Evolutionary conservation across 2,113 vertebrate species (phyloP).

Genomic region (Hippocampus mohnikei): DNA sequence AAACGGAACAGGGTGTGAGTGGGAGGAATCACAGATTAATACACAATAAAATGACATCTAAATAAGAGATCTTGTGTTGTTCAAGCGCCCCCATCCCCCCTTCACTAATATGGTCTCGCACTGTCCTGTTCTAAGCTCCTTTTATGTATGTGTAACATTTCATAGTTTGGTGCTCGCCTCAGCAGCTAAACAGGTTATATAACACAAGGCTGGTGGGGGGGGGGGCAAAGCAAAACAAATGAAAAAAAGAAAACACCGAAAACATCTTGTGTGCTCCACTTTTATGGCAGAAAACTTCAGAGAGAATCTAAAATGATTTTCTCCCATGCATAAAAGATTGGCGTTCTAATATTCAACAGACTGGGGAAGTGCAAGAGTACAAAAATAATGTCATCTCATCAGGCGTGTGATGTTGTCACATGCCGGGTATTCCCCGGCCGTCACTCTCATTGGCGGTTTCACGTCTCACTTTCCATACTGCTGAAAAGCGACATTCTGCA

Average conservation of each 20-base stretch:
- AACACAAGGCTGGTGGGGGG: slow-evolving; percentile 28
- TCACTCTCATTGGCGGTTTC: slow-evolving; percentile 52
- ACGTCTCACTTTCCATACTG: slow-evolving; percentile 40
- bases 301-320: slow-evolving; percentile 54
- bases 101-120: slow-evolving; percentile 7
- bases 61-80: background rate
- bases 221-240: background rate
- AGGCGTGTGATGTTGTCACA: slow-evolving; percentile 45
- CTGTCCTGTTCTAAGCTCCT: slow-evolving; percentile 34
- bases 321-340: slow-evolving; percentile 62
- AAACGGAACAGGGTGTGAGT: slow-evolving; percentile 69
- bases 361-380: slow-evolving; percentile 38
- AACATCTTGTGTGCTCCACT: slow-evolving; percentile 29
- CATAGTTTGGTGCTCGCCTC: slow-evolving; percentile 33
- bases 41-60: background rate
- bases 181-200: slow-evolving; percentile 54
- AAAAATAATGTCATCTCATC: slow-evolving; percentile 59
- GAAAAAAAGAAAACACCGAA: background rate
- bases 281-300: slow-evolving; percentile 40
- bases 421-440: slow-evolving; percentile 64
- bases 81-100: background rate
- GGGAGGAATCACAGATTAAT: slow-evolving; percentile 8
- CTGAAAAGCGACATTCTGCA: slow-evolving; percentile 13
- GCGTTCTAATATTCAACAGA: slow-evolving; percentile 53
- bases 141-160: slow-evolving; percentile 29